These are phyloP conservation scores for Danaus plexippus DNA, from an alignment of 1,140 invertebrate species.

Conservation along the genomic window DNA sequence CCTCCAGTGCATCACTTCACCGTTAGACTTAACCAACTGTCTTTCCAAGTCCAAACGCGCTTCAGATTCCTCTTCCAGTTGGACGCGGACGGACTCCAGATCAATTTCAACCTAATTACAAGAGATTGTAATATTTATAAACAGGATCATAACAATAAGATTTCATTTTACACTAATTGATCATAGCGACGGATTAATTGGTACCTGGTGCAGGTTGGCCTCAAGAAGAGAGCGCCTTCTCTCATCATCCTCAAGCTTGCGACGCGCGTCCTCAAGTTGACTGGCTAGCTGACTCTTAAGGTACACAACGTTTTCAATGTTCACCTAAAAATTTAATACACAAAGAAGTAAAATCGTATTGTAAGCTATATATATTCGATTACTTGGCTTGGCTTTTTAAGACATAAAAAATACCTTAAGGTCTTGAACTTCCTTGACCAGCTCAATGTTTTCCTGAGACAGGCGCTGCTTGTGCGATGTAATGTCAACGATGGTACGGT, in stretches of 20 bases:
- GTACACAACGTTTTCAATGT: slow-evolving; percentile 92
- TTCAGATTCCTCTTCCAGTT: slow-evolving; percentile 96
- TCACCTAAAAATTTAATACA: slow-evolving; percentile 73
- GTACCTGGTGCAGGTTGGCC: slow-evolving; percentile 86
- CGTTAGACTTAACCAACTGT: slow-evolving; percentile 92
- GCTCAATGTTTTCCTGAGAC: slow-evolving; percentile 93
- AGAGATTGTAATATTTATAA: slow-evolving; percentile 3
- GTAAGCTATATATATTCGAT: not conserved
- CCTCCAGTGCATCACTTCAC: slow-evolving; percentile 89
- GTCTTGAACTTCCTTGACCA: slow-evolving; percentile 94
- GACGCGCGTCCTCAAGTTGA: slow-evolving; percentile 93
- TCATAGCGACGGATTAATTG: too few species aligned
- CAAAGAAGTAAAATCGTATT: too few species aligned
- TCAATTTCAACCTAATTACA: slow-evolving; percentile 86
- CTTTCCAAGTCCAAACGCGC: slow-evolving; percentile 94
- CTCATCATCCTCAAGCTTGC: slow-evolving; percentile 95
- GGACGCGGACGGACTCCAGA: slow-evolving; percentile 91
- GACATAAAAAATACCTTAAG: slow-evolving; percentile 77
- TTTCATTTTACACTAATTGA: not conserved
- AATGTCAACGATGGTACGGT: slow-evolving; percentile 94
- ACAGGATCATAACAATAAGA: not conserved
- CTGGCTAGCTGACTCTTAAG: slow-evolving; percentile 88
- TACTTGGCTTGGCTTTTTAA: not conserved
- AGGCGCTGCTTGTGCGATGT: slow-evolving; percentile 91
- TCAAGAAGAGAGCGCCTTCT: slow-evolving; percentile 91